A percentile compares a stretch with the other conserved stretches of the same genome.
phyloP scores from a whole-genome alignment of 92 coral and sea anemone species.

The Porites rus region DNA sequence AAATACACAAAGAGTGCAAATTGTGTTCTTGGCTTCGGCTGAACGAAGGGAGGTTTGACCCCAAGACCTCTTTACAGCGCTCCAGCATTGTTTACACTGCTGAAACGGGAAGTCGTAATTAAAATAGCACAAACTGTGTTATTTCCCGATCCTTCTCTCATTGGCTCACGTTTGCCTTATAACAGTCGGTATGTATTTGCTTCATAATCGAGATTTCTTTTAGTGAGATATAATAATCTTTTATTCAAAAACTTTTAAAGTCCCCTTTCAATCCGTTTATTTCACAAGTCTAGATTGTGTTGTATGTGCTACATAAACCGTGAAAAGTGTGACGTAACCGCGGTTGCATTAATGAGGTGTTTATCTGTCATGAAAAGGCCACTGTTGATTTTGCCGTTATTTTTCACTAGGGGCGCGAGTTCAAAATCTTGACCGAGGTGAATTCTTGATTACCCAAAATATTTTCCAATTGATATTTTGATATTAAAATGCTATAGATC shows the following conservation, averaged over 20 bases:
- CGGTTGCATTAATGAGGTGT: neutral
- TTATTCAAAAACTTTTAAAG: too few relatives aligned
- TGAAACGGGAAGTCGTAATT: constrained; percentile 38
- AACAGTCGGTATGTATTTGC: neutral
- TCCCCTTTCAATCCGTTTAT: neutral
- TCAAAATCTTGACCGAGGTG: too few relatives aligned
- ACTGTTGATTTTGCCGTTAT: too few relatives aligned
- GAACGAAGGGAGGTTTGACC: neutral
- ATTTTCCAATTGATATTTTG: too few relatives aligned
- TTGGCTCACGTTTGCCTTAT: neutral
- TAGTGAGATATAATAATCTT: neutral
- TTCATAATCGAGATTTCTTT: neutral
- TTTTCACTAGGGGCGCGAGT: too few relatives aligned
- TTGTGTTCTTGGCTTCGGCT: neutral
- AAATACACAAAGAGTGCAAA: constrained; percentile 4
- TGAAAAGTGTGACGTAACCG: neutral
- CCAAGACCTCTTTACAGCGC: constrained; percentile 25
- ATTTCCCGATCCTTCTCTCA: neutral
- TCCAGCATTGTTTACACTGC: constrained; percentile 8
- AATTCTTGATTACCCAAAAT: too few relatives aligned
- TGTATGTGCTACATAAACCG: neutral
- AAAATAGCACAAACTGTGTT: constrained; percentile 5
- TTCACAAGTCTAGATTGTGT: too few relatives aligned
- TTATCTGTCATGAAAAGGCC: neutral
- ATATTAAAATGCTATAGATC: neutral